These are phyloP conservation scores for Falco berigora DNA, from an alignment of 2,797 vertebrate genomes.

Conservation along the genomic window DNA sequence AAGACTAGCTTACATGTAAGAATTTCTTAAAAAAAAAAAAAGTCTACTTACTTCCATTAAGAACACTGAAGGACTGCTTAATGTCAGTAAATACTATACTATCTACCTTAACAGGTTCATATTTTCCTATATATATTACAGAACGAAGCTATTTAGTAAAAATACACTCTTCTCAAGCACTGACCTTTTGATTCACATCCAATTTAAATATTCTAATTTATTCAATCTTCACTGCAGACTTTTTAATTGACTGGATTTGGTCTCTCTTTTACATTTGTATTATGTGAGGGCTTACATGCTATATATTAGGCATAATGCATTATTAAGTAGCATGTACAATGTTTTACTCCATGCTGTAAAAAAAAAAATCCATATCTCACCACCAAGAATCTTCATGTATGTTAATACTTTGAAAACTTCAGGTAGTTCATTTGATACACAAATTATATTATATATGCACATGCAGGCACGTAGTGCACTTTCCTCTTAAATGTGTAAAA, in stretches of 20 bases:
- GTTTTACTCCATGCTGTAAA: background rate
- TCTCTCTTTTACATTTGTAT: background rate
- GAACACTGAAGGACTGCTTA: background rate
- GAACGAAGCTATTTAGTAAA: background rate
- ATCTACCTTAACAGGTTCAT: background rate
- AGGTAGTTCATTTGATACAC: background rate
- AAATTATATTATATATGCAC: background rate
- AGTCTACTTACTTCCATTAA: background rate
- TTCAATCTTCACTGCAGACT: background rate
- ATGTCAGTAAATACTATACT: background rate
- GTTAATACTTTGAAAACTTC: background rate
- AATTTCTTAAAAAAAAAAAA: background rate
- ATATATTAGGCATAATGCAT: background rate
- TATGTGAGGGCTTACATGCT: background rate
- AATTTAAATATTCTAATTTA: background rate
- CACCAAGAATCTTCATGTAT: fast-evolving
- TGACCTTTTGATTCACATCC: background rate
- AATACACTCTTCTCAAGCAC: background rate
- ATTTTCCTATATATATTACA: background rate
- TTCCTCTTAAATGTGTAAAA: background rate
- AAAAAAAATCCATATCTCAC: background rate
- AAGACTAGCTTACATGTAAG: background rate
- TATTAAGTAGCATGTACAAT: background rate
- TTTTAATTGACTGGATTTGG: background rate
- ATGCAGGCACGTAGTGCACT: background rate